Evolutionary conservation across 2,113 vertebrate species (phyloP).

Genomic region (Pachypanchax playfairii): DNA sequence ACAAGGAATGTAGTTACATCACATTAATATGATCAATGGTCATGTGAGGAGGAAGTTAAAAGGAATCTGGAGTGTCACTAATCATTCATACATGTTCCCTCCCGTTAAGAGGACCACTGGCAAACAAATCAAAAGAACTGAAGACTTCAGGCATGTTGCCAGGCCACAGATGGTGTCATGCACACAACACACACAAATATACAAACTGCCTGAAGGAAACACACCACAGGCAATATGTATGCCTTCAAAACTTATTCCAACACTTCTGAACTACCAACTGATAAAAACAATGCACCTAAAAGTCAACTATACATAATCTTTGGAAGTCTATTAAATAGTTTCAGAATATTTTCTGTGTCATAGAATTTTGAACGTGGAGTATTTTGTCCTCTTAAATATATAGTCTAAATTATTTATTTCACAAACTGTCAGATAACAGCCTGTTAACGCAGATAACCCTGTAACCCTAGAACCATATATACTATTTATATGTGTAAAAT

Average conservation of each 20-base stretch:
- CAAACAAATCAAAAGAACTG: slow-evolving; percentile 25
- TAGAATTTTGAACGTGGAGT: neutral
- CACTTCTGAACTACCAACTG: slow-evolving; percentile 29
- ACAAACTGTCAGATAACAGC: too few species aligned
- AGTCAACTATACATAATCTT: neutral
- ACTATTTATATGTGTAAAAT: too few species aligned
- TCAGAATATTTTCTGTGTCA: neutral
- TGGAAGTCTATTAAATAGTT: neutral
- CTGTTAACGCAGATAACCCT: too few species aligned
- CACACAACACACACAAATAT: slow-evolving; percentile 34
- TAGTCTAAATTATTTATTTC: neutral
- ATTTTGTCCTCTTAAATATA: neutral
- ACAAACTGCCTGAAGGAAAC: slow-evolving; percentile 60
- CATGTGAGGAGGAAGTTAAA: neutral
- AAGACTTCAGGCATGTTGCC: slow-evolving; percentile 60
- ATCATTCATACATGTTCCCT: slow-evolving; percentile 44
- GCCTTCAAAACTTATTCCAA: slow-evolving; percentile 44
- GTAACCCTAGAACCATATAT: too few species aligned
- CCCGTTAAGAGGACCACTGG: slow-evolving; percentile 58
- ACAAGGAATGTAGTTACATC: neutral
- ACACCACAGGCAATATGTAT: slow-evolving; percentile 54
- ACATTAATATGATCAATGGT: slow-evolving; percentile 14
- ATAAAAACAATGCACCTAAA: slow-evolving; percentile 3
- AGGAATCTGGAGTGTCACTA: slow-evolving; percentile 36
- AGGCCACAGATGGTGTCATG: slow-evolving; percentile 68